Evolutionary conservation across 2,888 invertebrate genomes (phyloP).

Genomic region (Eupithecia subfuscata): DNA sequence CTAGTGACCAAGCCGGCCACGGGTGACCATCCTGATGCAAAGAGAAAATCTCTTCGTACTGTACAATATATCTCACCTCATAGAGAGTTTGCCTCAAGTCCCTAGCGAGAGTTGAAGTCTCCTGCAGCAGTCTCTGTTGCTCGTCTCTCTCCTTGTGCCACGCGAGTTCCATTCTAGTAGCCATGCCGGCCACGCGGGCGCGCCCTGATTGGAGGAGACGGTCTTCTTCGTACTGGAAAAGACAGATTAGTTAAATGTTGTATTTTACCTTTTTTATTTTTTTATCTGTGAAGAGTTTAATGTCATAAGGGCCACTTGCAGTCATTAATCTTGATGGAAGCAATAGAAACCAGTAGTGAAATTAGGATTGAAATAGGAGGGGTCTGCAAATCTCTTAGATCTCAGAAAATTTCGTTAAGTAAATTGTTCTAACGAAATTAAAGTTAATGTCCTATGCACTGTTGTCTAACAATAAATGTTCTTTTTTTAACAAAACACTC

Average conservation of each 20-base stretch:
- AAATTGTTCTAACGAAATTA: too few relatives aligned
- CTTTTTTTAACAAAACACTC: background rate
- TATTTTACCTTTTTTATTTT: too few relatives aligned
- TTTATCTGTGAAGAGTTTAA: background rate
- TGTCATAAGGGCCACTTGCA: background rate
- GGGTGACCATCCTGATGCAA: slow-evolving; percentile 82
- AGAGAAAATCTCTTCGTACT: background rate
- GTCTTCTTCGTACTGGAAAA: slow-evolving; percentile 91
- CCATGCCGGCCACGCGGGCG: slow-evolving; percentile 92
- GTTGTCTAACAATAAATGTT: too few relatives aligned
- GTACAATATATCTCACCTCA: slow-evolving; percentile 79
- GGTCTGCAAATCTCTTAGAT: too few relatives aligned
- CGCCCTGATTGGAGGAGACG: slow-evolving; percentile 92
- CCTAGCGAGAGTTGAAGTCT: slow-evolving; percentile 94
- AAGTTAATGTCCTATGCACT: too few relatives aligned
- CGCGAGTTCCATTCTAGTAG: slow-evolving; percentile 94
- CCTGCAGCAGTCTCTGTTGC: slow-evolving; percentile 94
- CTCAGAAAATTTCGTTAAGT: too few relatives aligned
- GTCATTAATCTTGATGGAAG: background rate
- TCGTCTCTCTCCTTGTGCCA: slow-evolving; percentile 98
- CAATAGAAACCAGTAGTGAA: background rate
- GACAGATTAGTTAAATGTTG: background rate
- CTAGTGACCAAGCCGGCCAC: slow-evolving; percentile 93
- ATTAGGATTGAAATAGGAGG: background rate
- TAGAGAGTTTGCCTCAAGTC: slow-evolving; percentile 94